phyloP scores from a whole-genome alignment of 1,140 invertebrate genomes.

The Drosophila seguyi region DNA sequence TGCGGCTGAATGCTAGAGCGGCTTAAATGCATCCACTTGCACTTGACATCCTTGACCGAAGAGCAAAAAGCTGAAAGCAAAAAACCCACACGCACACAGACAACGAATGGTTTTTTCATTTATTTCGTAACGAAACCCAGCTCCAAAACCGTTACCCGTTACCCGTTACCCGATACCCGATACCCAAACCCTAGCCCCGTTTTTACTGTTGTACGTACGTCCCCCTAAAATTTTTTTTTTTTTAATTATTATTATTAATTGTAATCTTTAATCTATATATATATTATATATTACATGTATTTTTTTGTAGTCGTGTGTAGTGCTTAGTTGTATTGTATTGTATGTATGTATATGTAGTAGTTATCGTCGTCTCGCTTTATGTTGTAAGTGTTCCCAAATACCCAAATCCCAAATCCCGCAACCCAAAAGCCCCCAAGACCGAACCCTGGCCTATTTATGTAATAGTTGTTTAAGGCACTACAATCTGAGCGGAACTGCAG shows the following conservation, averaged over 20 bases:
- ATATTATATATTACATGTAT: constrained; percentile 18
- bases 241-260: constrained; percentile 44
- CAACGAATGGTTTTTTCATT: constrained; percentile 23
- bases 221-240: constrained; percentile 15
- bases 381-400: constrained; percentile 35
- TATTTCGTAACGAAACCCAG: constrained; percentile 3
- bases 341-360: constrained; percentile 13
- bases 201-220: constrained; percentile 42
- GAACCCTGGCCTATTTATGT: constrained; percentile 42
- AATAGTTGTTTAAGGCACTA: constrained; percentile 34
- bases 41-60: constrained; percentile 10
- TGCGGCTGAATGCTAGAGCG: constrained; percentile 4
- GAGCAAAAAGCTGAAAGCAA: constrained; percentile 4
- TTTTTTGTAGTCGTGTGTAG: constrained; percentile 48
- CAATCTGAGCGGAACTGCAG: constrained; percentile 37
- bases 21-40: neutral
- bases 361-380: constrained; percentile 48
- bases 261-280: constrained; percentile 22
- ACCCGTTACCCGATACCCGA: neutral
- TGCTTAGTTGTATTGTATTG: constrained; percentile 37
- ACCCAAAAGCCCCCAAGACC: neutral
- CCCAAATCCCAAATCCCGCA: constrained; percentile 10
- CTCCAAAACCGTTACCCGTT: neutral
- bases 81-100: constrained; percentile 35
- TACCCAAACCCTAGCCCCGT: constrained; percentile 1